These are phyloP conservation scores for Anthoscopus minutus DNA, from an alignment of 2,113 vertebrate genomes.

Conservation along the genomic window DNA sequence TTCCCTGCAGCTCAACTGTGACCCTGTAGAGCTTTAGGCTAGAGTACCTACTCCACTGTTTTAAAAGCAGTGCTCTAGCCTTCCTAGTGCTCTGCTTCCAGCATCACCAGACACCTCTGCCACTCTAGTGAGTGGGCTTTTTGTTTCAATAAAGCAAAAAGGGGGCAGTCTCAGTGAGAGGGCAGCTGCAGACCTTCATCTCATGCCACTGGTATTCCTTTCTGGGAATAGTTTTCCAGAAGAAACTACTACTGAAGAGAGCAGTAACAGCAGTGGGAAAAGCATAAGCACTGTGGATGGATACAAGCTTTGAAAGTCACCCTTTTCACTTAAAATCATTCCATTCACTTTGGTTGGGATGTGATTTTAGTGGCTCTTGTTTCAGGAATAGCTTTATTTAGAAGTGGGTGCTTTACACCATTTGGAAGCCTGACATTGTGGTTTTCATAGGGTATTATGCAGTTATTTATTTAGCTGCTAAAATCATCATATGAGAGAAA, in stretches of 20 bases:
- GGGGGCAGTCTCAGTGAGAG: not conserved
- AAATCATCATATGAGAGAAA: not conserved
- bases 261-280: not conserved
- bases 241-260: not conserved
- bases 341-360: not conserved
- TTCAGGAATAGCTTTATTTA: conserved; percentile 23
- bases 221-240: not conserved
- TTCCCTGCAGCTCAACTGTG: conserved; percentile 41
- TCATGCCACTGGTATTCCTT: not conserved
- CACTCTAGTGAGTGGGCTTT: not conserved
- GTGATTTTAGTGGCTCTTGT: conserved; percentile 4
- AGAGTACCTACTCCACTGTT: not conserved
- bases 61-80: not conserved
- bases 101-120: conserved; percentile 6
- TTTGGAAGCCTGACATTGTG: not conserved
- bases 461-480: conserved; percentile 1
- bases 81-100: not conserved
- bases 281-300: not conserved
- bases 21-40: conserved; percentile 3
- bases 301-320: not conserved
- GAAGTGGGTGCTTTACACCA: not conserved
- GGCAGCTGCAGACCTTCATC: not conserved
- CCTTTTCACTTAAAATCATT: not conserved
- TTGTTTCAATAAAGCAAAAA: not conserved
- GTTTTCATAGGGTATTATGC: not conserved